phyloP scores from a whole-genome alignment of 2,888 invertebrate genomes.

The Meiosimyza platycephala region DNA sequence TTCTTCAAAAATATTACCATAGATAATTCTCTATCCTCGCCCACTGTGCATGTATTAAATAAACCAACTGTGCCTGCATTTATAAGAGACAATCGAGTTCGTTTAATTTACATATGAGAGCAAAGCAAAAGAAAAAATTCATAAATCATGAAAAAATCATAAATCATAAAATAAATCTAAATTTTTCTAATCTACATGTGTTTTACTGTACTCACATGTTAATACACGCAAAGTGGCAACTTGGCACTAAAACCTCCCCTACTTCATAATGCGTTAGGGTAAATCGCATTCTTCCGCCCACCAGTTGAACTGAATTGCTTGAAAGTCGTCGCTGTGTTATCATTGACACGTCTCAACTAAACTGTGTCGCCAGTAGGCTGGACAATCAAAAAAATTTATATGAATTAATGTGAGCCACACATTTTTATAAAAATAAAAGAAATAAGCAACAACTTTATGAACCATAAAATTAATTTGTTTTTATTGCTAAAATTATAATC shows the following conservation, averaged over 20 bases:
- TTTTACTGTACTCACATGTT: neutral
- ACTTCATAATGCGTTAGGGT: slow-evolving; percentile 3
- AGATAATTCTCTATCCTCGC: neutral
- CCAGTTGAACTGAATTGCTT: neutral
- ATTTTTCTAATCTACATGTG: slow-evolving; percentile 8
- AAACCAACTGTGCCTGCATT: neutral
- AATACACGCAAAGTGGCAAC: neutral
- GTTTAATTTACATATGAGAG: neutral
- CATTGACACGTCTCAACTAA: too few relatives aligned
- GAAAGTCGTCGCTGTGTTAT: neutral
- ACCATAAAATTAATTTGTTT: too few relatives aligned
- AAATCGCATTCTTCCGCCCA: slow-evolving; percentile 16
- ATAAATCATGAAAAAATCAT: neutral
- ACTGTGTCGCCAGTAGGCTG: too few relatives aligned
- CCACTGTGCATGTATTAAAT: neutral
- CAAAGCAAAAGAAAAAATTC: neutral
- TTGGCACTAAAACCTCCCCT: slow-evolving; percentile 5
- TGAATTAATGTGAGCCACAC: too few relatives aligned
- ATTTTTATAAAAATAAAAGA: too few relatives aligned
- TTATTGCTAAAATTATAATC: too few relatives aligned
- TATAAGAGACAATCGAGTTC: neutral
- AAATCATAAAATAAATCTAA: slow-evolving; percentile 13
- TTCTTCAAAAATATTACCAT: too few relatives aligned
- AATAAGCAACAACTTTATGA: too few relatives aligned
- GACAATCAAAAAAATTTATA: too few relatives aligned